Base-by-base conservation (phyloP, 1,140 invertebrate genomes). In the Cryptotermes secundus region DNA sequence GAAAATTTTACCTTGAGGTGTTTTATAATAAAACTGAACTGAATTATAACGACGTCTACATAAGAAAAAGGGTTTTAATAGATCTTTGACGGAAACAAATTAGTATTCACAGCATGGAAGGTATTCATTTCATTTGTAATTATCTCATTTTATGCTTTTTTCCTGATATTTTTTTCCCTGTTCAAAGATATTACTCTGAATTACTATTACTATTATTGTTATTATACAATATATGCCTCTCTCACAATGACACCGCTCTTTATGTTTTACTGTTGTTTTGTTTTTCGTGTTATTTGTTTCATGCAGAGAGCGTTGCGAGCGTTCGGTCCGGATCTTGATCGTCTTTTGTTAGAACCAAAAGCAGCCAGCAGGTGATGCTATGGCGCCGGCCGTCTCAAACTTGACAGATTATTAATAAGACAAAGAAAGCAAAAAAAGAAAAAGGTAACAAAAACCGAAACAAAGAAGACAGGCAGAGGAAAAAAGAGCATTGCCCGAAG, bases 351-450 rank as follows among this genome's bases (percentile, higher is more conserved):
- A 81, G 80, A 42, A 35, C 80, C 80, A 35, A 81, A 81, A 81
- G 38, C 80, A 81, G 80, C 34, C 80, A 81, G 80, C 80, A 81
- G 80, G 80, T 81, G 80, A 81, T 35, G 38, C 35, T 42, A 81
- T 81, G 80, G 80, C 80, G 80, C 80, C 80, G 80, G 35, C 80
- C 80, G 80, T 81, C 80, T 81, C 34, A 81, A 81, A 81, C 80
- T 81, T 81, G 80, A 81, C 80, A 81, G 80, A 81, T 81, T 81
- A 81, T 81, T 81, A 81, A 81, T 81, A 81, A 81, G 80, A 81
- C 34, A 81, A 81, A 81, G 38, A 81, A 36, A 81, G 22, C 26
- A 42, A 81, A 42, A 81, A 36, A 42, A 81, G 31, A 80, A 38
- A 34, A 80, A 24, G 34, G 80, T 36, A 81, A 81, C 34, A 80